Base-by-base conservation (phyloP, 1,140 invertebrate species). In the Macrocentrus cingulum region DNA sequence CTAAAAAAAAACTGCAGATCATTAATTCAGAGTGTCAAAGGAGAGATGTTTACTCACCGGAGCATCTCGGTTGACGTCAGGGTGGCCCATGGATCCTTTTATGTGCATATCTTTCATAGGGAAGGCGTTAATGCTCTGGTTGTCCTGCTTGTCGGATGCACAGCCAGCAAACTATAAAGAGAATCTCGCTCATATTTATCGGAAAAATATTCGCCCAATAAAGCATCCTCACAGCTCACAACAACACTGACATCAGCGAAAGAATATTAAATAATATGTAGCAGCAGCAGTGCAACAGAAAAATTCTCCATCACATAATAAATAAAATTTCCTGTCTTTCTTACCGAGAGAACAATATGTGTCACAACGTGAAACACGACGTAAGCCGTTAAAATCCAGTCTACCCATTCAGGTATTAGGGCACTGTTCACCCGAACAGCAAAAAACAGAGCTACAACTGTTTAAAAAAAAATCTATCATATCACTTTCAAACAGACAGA, bases 381-480 rank as follows among this genome's bases (percentile, higher is more conserved):
- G 78, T 90, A 97, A 8, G 87, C 89, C 2, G 91, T 90, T 50
- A 98, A 74, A 42, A 98, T 86, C 84, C 88, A 97, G 59, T 92
- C 88, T 61, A 90, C 85, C 88, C 92, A 94, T 48, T 87, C 82
- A 0, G 94, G 92, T 41, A 97, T 78, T 68, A 91, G 87, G 11
- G 92, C 90, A 79, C 94, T 92, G 59, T 84, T 85, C 59, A 97
- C 80, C 63, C 87, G 85, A 15, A 93, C 88, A 29, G 94, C 91
- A 68, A 97, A 91, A 84, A 98, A 97, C 65, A 98, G 91, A 49
- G 92, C 90, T 5, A 93, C 87, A 81, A 97, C 93, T 96, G 81
- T 18, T 20, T 29, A 22, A 50, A 62, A 56, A 56, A 42, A 15
- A 20, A 52, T 23, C 61, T 58, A 37, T 39, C 13, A n/a, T 3